Evolutionary conservation across 2,888 invertebrate genomes (phyloP).

Genomic region (Pachliopta kotzebuea): DNA sequence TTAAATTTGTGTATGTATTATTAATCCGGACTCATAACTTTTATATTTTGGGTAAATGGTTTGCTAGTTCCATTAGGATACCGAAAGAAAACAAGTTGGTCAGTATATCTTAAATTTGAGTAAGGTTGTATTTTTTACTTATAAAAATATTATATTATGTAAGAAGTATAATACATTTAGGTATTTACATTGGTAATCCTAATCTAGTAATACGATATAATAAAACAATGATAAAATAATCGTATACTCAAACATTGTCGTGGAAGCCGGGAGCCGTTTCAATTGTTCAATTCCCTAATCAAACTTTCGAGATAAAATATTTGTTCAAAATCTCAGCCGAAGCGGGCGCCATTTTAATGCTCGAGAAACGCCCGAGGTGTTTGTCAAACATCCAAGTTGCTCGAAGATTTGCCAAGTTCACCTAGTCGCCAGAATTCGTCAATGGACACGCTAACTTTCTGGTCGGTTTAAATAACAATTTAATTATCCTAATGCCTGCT

Average conservation of each 20-base stretch:
- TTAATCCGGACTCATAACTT: background rate
- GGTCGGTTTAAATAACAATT: conserved; percentile 35
- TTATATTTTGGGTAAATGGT: background rate
- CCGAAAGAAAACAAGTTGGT: background rate
- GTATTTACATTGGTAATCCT: background rate
- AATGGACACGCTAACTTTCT: conserved; percentile 36
- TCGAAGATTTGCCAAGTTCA: conserved; percentile 35
- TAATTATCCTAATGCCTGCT: conserved; percentile 33
- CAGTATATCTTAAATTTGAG: too few species aligned
- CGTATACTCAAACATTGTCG: conserved; percentile 10
- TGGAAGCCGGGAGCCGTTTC: conserved; percentile 8
- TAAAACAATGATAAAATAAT: conserved; percentile 16
- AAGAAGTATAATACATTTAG: background rate
- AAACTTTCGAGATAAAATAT: conserved; percentile 27
- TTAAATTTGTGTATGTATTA: conserved; percentile 3
- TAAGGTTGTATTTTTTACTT: too few species aligned
- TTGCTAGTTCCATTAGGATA: background rate
- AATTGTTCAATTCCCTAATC: conserved; percentile 25
- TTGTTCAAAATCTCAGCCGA: conserved; percentile 25
- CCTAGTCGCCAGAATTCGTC: conserved; percentile 33
- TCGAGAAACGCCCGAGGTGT: conserved; percentile 31
- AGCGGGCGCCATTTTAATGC: conserved; percentile 23
- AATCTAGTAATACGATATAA: background rate
- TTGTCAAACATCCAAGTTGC: conserved; percentile 36
- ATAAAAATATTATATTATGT: too few species aligned